Evolutionary conservation across 2,888 invertebrate species (phyloP).

Genomic region (Cephus nigrinus): DNA sequence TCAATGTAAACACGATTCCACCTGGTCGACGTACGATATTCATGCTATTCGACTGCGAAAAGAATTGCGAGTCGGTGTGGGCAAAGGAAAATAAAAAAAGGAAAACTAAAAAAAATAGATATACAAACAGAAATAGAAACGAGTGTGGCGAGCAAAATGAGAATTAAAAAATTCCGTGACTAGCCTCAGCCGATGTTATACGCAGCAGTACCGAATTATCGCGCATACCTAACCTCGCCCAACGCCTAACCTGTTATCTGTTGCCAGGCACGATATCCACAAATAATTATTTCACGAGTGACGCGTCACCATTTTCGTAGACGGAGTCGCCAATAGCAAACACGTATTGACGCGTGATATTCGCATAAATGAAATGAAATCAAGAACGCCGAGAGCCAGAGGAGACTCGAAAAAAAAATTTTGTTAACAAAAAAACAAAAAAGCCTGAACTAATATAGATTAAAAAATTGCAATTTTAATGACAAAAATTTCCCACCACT

Average conservation of each 20-base stretch:
- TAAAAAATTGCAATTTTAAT: background rate
- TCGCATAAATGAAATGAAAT: background rate
- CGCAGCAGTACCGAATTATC: slow-evolving; percentile 1
- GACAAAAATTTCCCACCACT: background rate
- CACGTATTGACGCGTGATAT: background rate
- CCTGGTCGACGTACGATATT: background rate
- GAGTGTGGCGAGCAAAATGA: background rate
- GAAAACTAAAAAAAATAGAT: slow-evolving; percentile 1
- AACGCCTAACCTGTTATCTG: slow-evolving; percentile 34
- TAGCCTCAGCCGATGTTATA: no score
- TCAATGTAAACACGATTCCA: background rate
- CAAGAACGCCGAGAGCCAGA: background rate
- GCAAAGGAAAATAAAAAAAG: background rate
- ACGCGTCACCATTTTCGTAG: slow-evolving; percentile 5
- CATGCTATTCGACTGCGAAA: slow-evolving; percentile 7
- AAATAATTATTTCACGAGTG: slow-evolving; percentile 24
- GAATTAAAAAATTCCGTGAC: background rate
- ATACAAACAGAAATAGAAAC: slow-evolving; percentile 3
- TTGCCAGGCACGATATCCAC: slow-evolving; percentile 37
- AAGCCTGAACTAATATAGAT: no score
- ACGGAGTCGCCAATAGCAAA: background rate
- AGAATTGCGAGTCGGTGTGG: slow-evolving; percentile 15
- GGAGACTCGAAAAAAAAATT: background rate
- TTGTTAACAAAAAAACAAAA: background rate
- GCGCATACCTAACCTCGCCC: slow-evolving; percentile 30